phyloP scores from a whole-genome alignment of 2,888 invertebrate genomes.

The Cepaea hortensis region DNA sequence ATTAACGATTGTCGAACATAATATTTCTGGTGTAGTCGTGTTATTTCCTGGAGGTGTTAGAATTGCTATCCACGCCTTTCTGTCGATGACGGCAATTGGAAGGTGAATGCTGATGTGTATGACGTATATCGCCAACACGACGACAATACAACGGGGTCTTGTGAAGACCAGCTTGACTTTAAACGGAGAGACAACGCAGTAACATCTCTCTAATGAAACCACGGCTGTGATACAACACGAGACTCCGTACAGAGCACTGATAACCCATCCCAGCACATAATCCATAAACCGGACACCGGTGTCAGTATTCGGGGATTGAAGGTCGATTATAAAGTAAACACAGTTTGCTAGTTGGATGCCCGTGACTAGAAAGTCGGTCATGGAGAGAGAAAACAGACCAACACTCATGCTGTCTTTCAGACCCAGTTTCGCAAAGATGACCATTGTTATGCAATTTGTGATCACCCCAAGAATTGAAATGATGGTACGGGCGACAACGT shows the following conservation, averaged over 20 bases:
- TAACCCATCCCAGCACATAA: neutral
- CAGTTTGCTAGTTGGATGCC: neutral
- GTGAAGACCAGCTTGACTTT: conserved; percentile 13
- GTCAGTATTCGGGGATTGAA: neutral
- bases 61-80: neutral
- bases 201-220: conserved; percentile 18
- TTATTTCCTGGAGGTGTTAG: too few relatives aligned
- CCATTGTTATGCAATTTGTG: conserved; percentile 5
- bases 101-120: neutral
- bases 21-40: too few relatives aligned
- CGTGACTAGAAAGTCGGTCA: conserved; percentile 10
- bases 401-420: conserved; percentile 25
- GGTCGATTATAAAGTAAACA: neutral
- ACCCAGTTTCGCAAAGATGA: conserved; percentile 7
- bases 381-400: conserved; percentile 5
- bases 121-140: neutral
- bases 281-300: too few relatives aligned
- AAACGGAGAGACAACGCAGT: conserved; percentile 26
- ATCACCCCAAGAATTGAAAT: neutral
- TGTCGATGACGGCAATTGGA: neutral
- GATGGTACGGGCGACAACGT: neutral
- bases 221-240: conserved; percentile 24
- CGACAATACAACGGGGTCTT: neutral
- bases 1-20: neutral
- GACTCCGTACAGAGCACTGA: neutral